These are phyloP conservation scores for Apodemia hepburni DNA, from an alignment of 2,888 invertebrate genomes.

Conservation along the genomic window DNA sequence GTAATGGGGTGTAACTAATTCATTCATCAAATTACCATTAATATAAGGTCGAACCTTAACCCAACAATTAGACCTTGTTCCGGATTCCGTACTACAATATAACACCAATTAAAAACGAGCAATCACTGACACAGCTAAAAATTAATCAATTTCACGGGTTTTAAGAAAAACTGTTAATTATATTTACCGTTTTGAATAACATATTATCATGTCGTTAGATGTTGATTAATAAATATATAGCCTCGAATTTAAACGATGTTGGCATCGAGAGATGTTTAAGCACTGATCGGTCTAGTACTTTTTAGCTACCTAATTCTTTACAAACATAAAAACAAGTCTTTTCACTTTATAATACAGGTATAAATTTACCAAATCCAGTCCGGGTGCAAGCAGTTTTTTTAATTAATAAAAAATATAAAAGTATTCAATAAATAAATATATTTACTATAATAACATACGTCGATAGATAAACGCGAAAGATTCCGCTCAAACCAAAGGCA, in stretches of 20 bases:
- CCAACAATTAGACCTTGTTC: constrained; percentile 5
- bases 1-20: not conserved
- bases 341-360: no score
- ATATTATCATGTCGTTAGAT: not conserved
- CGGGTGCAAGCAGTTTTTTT: no score
- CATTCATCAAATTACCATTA: constrained; percentile 11
- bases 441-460: no score
- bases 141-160: not conserved
- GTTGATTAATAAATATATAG: not conserved
- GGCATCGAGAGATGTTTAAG: no score
- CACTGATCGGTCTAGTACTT: no score
- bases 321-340: no score
- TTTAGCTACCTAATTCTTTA: no score
- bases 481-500: no score
- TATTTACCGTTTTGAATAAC: not conserved
- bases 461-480: no score
- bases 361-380: no score
- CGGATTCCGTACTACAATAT: not conserved
- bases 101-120: constrained; percentile 2
- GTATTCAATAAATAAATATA: no score
- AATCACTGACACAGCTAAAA: not conserved
- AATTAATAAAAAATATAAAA: no score
- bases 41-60: not conserved
- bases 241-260: not conserved
- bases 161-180: not conserved